Base-by-base conservation (phyloP, 2,797 vertebrate genomes). In the Malacoctenus gilli region DNA sequence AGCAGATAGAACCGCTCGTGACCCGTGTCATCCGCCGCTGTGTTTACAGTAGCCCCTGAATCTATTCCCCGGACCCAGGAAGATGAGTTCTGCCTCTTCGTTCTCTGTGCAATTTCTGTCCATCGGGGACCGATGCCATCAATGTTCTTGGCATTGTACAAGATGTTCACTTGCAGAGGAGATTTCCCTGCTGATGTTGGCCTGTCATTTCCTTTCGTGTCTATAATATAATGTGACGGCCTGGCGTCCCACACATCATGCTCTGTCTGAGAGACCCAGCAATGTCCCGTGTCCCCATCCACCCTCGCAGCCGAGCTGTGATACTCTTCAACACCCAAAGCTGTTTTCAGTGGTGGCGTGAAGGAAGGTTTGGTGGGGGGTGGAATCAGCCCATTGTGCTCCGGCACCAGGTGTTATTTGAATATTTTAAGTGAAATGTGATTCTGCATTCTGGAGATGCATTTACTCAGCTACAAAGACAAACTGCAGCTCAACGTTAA, bases 261-360 rank as follows among this genome's bases (percentile, higher is more conserved):
- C 49, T 69, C 21, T 15, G 32, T 72, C 59, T 47, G 37, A 63
- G 59, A 41, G n/a, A 31, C 70, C 50, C 16, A 21, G 60, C 59
- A 66, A 59, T 57, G 68, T 56, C 71, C 68, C 5, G 5, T 43
- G 56, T 78, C 72, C 64, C 51, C 65, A 38, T n/a, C 43, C 77
- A 25, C 59, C 68, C 75, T 68, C 75, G 43, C 51, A 46, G 23
- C 49, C 72, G 65, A 77, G 62, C 75, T 77, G 77, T 72, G 75
- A 78, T 76, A 72, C 80, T 79, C 79, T 59, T 53, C 59, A 72
- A 63, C 75, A 82, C 81, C 72, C 56, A 63, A 66, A 78, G 75
- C 74, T 65, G 67, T 73, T 80, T 71, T 35, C 52, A 60, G 49
- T 34, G 44, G 37, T 60, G 62, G 67, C 72, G 68, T 8, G n/a